These are phyloP conservation scores for Sicus ferrugineus DNA, from an alignment of 2,888 invertebrate genomes.

Conservation along the genomic window DNA sequence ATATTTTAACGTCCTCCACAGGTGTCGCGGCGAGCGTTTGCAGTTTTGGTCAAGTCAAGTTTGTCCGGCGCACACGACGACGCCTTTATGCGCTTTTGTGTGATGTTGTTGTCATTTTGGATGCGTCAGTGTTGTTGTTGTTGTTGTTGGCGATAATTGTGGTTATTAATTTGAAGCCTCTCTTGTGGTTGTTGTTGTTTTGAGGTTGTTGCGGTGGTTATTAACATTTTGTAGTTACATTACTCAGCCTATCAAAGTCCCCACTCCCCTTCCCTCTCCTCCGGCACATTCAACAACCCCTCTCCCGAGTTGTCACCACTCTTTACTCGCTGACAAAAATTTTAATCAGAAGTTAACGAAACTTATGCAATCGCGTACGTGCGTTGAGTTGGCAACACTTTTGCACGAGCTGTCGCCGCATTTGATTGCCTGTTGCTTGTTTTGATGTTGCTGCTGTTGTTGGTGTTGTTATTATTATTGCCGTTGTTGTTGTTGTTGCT, in stretches of 20 bases:
- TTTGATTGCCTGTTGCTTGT: constrained; percentile 33
- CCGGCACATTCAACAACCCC: too few relatives aligned
- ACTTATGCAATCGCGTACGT: neutral
- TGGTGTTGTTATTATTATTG: constrained; percentile 29
- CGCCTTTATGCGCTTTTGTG: neutral
- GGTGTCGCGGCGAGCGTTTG: neutral
- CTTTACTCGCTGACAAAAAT: too few relatives aligned
- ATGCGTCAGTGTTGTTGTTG: neutral
- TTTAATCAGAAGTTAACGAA: neutral
- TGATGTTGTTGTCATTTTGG: neutral
- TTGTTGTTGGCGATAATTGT: neutral
- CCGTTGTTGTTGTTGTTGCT: constrained; percentile 8
- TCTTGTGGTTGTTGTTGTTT: too few relatives aligned
- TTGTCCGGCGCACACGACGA: neutral
- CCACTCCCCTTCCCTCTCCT: too few relatives aligned
- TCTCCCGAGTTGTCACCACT: too few relatives aligned
- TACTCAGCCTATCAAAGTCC: too few relatives aligned
- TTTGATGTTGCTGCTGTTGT: constrained; percentile 9
- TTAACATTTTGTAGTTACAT: too few relatives aligned
- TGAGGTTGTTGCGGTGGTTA: too few relatives aligned
- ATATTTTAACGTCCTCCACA: neutral
- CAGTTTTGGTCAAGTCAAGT: neutral
- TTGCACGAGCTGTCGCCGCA: neutral
- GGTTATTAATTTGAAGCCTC: neutral
- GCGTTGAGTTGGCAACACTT: neutral